Evolutionary conservation across 2,888 invertebrate genomes (phyloP).

Genomic region (Leptinotarsa rubiginosa): DNA sequence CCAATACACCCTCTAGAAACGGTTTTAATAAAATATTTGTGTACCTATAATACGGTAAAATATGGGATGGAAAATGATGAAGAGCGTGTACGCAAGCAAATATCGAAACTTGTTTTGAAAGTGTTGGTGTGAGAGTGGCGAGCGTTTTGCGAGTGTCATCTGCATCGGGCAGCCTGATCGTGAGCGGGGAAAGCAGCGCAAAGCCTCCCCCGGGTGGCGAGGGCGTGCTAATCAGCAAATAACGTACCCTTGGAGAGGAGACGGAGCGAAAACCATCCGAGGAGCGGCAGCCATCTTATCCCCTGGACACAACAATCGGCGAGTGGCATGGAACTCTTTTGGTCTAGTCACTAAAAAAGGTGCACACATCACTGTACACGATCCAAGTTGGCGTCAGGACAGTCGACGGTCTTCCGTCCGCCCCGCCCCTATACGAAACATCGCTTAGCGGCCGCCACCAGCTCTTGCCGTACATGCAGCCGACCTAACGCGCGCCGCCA

Average conservation of each 20-base stretch:
- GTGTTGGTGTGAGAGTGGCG: background rate
- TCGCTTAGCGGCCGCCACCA: conserved; percentile 64
- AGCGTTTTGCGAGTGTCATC: conserved; percentile 21
- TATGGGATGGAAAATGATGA: background rate
- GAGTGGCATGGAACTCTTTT: conserved; percentile 43
- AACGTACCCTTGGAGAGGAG: conserved; percentile 60
- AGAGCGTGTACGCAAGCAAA: background rate
- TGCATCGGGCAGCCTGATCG: conserved; percentile 1
- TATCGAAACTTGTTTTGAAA: conserved; percentile 1
- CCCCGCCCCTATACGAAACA: conserved; percentile 67
- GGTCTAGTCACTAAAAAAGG: conserved; percentile 50
- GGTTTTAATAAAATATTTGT: background rate
- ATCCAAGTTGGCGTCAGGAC: conserved; percentile 61
- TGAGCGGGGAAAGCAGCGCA: conserved; percentile 24
- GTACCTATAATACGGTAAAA: background rate
- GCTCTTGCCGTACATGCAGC: conserved; percentile 64
- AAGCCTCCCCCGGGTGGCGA: conserved; percentile 10
- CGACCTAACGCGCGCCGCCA: conserved; percentile 68
- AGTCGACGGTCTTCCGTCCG: conserved; percentile 63
- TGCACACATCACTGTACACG: conserved; percentile 60
- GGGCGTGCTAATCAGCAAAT: conserved; percentile 34
- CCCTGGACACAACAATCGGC: conserved; percentile 41
- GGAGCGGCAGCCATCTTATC: conserved; percentile 64
- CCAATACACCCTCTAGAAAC: background rate
- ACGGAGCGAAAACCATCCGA: conserved; percentile 55